Evolutionary conservation across 2,888 invertebrate genomes (phyloP).

Genomic region (Eupithecia dodoneata): DNA sequence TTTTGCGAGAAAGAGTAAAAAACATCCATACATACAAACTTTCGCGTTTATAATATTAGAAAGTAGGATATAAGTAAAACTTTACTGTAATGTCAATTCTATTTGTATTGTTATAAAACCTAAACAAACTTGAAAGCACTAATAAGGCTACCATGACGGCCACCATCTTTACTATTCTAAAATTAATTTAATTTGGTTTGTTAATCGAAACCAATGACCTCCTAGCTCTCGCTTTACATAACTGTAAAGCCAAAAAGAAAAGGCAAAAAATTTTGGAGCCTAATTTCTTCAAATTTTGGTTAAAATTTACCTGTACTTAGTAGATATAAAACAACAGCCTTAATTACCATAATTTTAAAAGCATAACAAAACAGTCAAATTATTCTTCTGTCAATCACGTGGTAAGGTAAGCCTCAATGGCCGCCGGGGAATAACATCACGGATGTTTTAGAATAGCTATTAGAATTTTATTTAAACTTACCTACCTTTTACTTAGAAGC

Average conservation of each 20-base stretch:
- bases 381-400: slow-evolving; percentile 24
- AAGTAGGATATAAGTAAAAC: too few relatives aligned
- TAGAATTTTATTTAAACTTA: neutral
- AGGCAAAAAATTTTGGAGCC: neutral
- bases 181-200: too few relatives aligned
- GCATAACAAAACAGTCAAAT: slow-evolving; percentile 21
- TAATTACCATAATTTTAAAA: slow-evolving; percentile 22
- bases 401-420: neutral
- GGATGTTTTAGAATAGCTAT: neutral
- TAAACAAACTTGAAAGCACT: neutral
- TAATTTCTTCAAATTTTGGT: neutral
- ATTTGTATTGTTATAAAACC: neutral
- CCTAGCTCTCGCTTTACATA: neutral
- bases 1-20: too few relatives aligned
- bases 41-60: too few relatives aligned
- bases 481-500: neutral
- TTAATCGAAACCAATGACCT: too few relatives aligned
- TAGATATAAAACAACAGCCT: neutral
- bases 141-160: neutral
- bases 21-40: too few relatives aligned
- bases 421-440: neutral
- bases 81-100: neutral
- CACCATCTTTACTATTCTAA: too few relatives aligned
- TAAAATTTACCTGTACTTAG: neutral
- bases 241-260: neutral